These are phyloP conservation scores for Andrena marginata DNA, from an alignment of 2,888 invertebrate species.

Conservation along the genomic window DNA sequence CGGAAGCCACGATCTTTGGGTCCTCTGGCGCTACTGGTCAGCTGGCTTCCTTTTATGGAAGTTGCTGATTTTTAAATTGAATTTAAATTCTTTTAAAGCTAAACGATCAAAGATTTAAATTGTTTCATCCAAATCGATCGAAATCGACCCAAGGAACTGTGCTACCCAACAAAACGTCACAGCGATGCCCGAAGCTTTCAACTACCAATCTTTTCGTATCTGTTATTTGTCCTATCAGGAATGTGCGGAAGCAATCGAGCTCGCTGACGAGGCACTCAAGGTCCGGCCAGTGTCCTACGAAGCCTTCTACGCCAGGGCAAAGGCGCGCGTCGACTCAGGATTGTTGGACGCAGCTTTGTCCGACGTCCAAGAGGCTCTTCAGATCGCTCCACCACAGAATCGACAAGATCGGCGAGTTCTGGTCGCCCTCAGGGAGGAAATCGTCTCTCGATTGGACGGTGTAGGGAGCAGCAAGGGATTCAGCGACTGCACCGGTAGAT, in stretches of 20 bases:
- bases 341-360: conserved; percentile 91
- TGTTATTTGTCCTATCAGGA: conserved; percentile 86
- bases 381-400: conserved; percentile 89
- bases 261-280: conserved; percentile 94
- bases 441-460: conserved; percentile 85
- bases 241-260: conserved; percentile 93
- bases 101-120: background rate
- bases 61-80: background rate
- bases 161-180: too few species aligned
- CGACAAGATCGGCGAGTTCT: conserved; percentile 91
- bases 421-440: conserved; percentile 91
- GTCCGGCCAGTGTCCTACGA: conserved; percentile 95
- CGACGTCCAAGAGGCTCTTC: conserved; percentile 93
- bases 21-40: too few species aligned
- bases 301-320: conserved; percentile 96
- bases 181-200: too few species aligned
- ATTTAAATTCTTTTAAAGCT: background rate
- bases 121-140: background rate
- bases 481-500: conserved; percentile 67
- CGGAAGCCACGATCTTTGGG: too few species aligned
- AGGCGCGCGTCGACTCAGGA: conserved; percentile 93
- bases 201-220: background rate
- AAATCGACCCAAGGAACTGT: too few species aligned
- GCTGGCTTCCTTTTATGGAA: too few species aligned
- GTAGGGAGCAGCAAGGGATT: conserved; percentile 76